phyloP scores from a whole-genome alignment of 2,113 vertebrate species.

The Trematocara variabile region DNA sequence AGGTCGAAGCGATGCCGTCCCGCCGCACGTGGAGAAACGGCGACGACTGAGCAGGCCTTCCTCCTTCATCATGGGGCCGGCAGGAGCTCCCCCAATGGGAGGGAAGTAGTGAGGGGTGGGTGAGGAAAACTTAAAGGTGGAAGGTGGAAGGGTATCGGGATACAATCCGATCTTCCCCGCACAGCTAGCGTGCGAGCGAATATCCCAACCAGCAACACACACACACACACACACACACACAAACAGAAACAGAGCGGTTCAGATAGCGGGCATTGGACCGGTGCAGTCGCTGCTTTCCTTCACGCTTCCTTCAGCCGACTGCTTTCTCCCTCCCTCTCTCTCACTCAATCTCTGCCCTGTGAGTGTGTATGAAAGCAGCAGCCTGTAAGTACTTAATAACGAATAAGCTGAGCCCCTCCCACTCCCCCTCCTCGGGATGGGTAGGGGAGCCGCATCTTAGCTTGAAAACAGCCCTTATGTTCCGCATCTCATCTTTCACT shows the following conservation, averaged over 20 bases:
- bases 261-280: conserved; percentile 8
- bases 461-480: conserved; percentile 3
- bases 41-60: conserved; percentile 84
- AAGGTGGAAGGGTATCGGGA: background rate
- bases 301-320: conserved; percentile 9
- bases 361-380: conserved; percentile 37
- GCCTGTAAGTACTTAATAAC: conserved; percentile 48
- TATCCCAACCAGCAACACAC: background rate
- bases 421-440: conserved; percentile 43
- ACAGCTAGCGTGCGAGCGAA: conserved; percentile 6
- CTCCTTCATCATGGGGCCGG: conserved; percentile 84
- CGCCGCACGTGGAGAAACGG: conserved; percentile 90
- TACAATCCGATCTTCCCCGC: conserved; percentile 52
- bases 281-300: conserved; percentile 11
- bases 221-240: background rate
- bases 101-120: background rate
- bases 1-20: conserved; percentile 79
- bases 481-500: conserved; percentile 10
- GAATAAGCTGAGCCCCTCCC: conserved; percentile 52
- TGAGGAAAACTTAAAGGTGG: background rate
- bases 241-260: conserved; percentile 4
- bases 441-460: conserved; percentile 39
- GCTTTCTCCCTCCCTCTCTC: conserved; percentile 10
- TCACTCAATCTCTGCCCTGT: background rate
- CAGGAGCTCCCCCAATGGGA: conserved; percentile 25